Evolutionary conservation across 2,888 invertebrate genomes (phyloP), one percentile per base, ranked within the genome.

Genomic region (Petrophora chlorosata): DNA sequence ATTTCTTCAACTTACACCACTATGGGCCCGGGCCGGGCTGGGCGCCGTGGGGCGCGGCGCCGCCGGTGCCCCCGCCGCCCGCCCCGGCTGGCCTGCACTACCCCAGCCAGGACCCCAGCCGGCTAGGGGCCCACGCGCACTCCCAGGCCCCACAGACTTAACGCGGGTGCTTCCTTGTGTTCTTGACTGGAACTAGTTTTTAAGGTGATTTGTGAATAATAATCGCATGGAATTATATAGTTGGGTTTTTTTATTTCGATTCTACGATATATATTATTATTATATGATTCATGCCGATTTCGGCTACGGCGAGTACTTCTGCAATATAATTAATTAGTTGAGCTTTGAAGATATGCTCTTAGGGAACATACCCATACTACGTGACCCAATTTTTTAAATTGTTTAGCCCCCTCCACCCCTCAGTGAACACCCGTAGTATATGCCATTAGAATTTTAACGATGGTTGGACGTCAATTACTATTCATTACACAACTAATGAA

Each of bases 91-190:
- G 92, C 0, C 89, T 94, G 33, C 98, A 99, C 85, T 99, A 99
- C 91, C 99, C 99, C 2, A 98, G 98, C 74, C 99, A 99, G 83
- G 99, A 99, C 91, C 99, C 99, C 0, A 94, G 95, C 25, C 92
- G 98, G 16, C 93, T 98, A 84, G 98, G 98, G 0, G 94, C 96
- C 0, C 90, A 90, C 43, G 88, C 89, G 0, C 88, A 87, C 38
- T 80, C 85, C 3, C 81, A 81, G 44, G 65, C 75, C 0, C 88
- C 85, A 2, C 88, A 88, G 56, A 78, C 85, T 0, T 88, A 85
- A 48, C 33, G 5, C 13, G 2, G 7, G 10, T 1, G 8, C 22
- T 0, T 8, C 1, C 4, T 33, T 29, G 26, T 45, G 33, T 23
- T 23, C 15, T 25, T 23, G 33, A 28, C 26, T 9, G 23, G 9